phyloP scores from a whole-genome alignment of 2,888 invertebrate species.

The Cantharis flavilabris region DNA sequence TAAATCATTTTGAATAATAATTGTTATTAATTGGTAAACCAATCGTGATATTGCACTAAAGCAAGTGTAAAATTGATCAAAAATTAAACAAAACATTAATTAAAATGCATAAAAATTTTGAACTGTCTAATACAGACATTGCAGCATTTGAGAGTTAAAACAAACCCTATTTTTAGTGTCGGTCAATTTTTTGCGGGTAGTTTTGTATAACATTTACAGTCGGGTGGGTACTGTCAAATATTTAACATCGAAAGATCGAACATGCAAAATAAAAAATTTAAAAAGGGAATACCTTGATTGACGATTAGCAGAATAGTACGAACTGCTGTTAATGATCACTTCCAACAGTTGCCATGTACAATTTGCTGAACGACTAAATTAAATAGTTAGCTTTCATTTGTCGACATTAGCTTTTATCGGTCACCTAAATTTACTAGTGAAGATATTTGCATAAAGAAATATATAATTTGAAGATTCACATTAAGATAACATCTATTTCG shows the following conservation, averaged over 20 bases:
- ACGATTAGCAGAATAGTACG: background rate
- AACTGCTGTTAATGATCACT: background rate
- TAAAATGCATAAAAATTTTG: background rate
- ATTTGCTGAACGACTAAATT: background rate
- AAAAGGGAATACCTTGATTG: background rate
- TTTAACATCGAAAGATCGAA: background rate
- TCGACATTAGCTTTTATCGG: background rate
- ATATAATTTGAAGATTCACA: background rate
- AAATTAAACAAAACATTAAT: background rate
- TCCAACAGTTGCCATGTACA: background rate
- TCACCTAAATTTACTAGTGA: background rate
- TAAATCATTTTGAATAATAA: background rate
- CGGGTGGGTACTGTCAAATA: background rate
- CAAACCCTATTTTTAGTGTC: background rate
- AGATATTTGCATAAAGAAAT: background rate
- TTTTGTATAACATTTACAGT: background rate
- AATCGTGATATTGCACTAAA: background rate
- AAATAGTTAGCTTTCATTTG: background rate
- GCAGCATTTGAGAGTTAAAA: background rate
- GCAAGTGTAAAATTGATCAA: background rate
- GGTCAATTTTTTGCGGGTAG: background rate
- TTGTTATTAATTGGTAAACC: background rate
- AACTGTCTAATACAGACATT: background rate
- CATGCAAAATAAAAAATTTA: background rate
- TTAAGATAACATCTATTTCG: background rate